Evolutionary conservation across 2,888 invertebrate genomes (phyloP).

Genomic region (Chelonus formosanus): DNA sequence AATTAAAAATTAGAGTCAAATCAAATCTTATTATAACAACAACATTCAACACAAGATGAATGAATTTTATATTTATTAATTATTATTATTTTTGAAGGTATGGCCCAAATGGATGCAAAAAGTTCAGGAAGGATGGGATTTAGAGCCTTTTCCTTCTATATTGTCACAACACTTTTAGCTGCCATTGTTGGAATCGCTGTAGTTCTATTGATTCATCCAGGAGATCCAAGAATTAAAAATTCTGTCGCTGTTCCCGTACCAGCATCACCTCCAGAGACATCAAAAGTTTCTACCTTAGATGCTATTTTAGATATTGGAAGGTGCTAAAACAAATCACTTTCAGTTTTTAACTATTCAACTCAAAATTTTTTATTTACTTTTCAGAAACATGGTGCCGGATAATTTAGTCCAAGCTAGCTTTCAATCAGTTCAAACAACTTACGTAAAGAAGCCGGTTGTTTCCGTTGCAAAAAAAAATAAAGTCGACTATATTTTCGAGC

Average conservation of each 20-base stretch:
- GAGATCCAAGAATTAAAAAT: constrained; percentile 67
- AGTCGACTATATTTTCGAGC: constrained; percentile 51
- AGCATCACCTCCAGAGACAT: constrained; percentile 45
- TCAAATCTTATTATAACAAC: no score
- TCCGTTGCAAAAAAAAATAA: constrained; percentile 48
- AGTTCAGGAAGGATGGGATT: constrained; percentile 73
- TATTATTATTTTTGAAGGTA: no score
- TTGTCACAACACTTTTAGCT: constrained; percentile 73
- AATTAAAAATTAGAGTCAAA: no score
- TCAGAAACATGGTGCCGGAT: constrained; percentile 71
- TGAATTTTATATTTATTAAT: no score
- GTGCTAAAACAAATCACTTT: constrained; percentile 49
- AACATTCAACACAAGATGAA: no score
- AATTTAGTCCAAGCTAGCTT: constrained; percentile 72
- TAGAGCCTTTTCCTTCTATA: constrained; percentile 72
- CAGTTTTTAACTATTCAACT: neutral
- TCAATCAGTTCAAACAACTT: constrained; percentile 69
- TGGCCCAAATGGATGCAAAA: constrained; percentile 73
- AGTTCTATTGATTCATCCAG: constrained; percentile 73
- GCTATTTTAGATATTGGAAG: constrained; percentile 71
- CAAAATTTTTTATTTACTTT: constrained; percentile 16
- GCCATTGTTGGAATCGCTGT: constrained; percentile 73
- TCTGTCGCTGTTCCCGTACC: constrained; percentile 49
- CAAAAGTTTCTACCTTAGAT: constrained; percentile 68
- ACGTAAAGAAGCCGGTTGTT: constrained; percentile 56